These are phyloP conservation scores for Sapajus apella DNA, from an alignment of 2,113 vertebrate species.

Conservation along the genomic window DNA sequence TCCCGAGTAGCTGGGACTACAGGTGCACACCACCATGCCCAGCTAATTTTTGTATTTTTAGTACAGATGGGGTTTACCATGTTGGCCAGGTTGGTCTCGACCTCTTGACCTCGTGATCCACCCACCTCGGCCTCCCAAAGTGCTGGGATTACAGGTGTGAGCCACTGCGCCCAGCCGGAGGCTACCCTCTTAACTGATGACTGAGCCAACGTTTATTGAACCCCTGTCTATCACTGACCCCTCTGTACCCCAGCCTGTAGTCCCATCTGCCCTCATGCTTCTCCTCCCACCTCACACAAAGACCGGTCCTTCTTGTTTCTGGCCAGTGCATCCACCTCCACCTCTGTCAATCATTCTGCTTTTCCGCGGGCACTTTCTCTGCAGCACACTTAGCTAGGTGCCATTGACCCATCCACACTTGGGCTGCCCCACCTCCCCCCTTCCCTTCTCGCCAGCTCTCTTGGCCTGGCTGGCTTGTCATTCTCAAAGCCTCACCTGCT, in stretches of 20 bases:
- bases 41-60: too few relatives aligned
- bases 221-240: accelerated
- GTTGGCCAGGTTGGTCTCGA: too few relatives aligned
- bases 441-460: background rate
- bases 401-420: accelerated
- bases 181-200: background rate
- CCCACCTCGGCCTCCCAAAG: too few relatives aligned
- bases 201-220: background rate
- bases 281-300: background rate
- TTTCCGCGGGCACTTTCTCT: accelerated
- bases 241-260: background rate
- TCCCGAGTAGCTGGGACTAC: too few relatives aligned
- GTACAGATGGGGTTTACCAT: too few relatives aligned
- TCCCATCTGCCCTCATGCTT: background rate
- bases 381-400: background rate
- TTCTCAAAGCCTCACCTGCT: background rate
- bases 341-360: accelerated
- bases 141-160: too few relatives aligned
- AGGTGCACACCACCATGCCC: too few relatives aligned
- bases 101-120: too few relatives aligned
- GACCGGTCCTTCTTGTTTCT: background rate
- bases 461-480: too few relatives aligned
- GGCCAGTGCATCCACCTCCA: accelerated
- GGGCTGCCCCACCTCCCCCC: background rate
- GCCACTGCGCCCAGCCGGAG: background rate